Conservation (phyloP, 2,888 invertebrate species). For the Drosophila koepferae region DNA sequence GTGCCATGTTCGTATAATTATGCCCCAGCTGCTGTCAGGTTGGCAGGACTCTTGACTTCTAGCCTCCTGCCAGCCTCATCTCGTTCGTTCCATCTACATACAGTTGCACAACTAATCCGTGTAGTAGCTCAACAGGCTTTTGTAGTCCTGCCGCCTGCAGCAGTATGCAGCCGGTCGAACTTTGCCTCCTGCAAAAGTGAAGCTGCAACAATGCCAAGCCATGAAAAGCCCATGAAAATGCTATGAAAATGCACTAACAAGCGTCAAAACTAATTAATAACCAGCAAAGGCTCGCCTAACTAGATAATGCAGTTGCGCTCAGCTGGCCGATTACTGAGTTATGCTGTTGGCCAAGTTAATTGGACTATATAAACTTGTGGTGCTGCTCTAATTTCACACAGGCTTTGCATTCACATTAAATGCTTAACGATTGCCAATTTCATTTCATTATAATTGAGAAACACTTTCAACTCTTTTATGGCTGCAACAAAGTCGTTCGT, state of each 20-base stretch:
- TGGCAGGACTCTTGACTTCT: slow-evolving; percentile 48
- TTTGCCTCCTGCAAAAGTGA: slow-evolving; percentile 13
- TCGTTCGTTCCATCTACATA: neutral
- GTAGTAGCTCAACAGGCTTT: slow-evolving; percentile 45
- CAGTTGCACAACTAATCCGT: slow-evolving; percentile 39
- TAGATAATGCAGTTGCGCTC: slow-evolving; percentile 17
- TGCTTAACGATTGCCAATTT: neutral
- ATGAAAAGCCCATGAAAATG: slow-evolving; percentile 29
- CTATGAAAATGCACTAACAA: slow-evolving; percentile 46
- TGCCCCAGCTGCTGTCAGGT: slow-evolving; percentile 58
- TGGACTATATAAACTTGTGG: neutral
- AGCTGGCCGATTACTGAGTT: slow-evolving; percentile 7
- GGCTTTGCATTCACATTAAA: neutral
- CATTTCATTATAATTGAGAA: neutral
- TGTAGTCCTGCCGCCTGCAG: slow-evolving; percentile 17
- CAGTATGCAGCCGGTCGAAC: slow-evolving; percentile 33
- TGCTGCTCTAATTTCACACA: neutral
- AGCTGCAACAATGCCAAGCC: slow-evolving; percentile 27
- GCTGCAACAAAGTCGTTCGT: slow-evolving; percentile 1
- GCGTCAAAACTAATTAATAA: slow-evolving; percentile 51
- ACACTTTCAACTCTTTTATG: neutral
- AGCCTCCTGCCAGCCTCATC: neutral
- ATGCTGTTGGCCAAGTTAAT: neutral
- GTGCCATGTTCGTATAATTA: slow-evolving; percentile 71
- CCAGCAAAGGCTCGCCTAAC: slow-evolving; percentile 24